A percentile compares a stretch with the other conserved stretches of the same genome.
Conservation (phyloP, 2,888 invertebrate genomes). For the Crepidodera aurea region DNA sequence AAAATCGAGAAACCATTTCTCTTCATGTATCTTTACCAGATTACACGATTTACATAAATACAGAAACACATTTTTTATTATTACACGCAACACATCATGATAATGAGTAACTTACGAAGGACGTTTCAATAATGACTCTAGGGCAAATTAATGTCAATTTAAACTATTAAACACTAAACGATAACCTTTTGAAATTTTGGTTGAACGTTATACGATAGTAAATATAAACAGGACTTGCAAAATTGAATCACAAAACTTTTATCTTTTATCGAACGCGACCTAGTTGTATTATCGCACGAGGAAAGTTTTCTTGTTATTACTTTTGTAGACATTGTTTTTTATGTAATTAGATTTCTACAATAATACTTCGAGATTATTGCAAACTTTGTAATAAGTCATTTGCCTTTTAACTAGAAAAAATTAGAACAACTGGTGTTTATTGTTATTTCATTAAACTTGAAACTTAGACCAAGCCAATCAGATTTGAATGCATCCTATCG, state of each 20-base stretch:
- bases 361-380: neutral
- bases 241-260: neutral
- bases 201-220: neutral
- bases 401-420: too few species aligned
- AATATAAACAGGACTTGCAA: neutral
- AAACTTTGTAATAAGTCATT: neutral
- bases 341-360: neutral
- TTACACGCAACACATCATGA: neutral
- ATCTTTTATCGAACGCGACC: neutral
- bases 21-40: neutral
- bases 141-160: constrained; percentile 2
- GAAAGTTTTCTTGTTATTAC: neutral
- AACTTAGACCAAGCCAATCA: too few species aligned
- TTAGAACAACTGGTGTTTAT: too few species aligned
- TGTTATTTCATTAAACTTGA: too few species aligned
- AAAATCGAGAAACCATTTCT: too few species aligned
- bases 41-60: too few species aligned
- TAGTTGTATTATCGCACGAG: neutral
- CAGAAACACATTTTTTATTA: too few species aligned
- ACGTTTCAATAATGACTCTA: neutral
- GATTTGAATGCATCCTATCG: too few species aligned
- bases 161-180: neutral
- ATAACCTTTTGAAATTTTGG: constrained; percentile 1
- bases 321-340: neutral
- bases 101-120: neutral